Evolutionary conservation across 2,113 vertebrate species (phyloP).

Genomic region (Monopterus albus): DNA sequence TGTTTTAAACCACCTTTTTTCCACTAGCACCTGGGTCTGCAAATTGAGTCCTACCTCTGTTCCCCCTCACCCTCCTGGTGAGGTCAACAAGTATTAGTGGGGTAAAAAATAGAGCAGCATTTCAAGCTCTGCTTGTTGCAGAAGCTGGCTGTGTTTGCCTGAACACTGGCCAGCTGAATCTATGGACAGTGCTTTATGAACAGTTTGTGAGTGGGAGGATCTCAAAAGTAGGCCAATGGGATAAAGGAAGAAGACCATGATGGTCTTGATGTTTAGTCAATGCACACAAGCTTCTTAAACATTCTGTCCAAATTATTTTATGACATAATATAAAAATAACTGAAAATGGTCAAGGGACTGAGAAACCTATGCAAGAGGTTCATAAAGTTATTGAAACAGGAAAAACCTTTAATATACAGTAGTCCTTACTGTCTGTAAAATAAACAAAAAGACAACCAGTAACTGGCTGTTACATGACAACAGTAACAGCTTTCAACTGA

Average conservation of each 20-base stretch:
- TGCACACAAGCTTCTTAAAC: constrained; percentile 22
- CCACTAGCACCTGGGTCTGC: too few relatives aligned
- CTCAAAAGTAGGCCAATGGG: constrained; percentile 70
- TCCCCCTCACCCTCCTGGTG: too few relatives aligned
- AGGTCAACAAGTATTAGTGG: constrained; percentile 11
- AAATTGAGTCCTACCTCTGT: too few relatives aligned
- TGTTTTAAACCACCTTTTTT: too few relatives aligned
- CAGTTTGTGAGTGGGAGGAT: constrained; percentile 79
- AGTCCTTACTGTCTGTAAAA: background rate
- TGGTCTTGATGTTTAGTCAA: constrained; percentile 33
- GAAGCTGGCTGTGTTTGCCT: constrained; percentile 44
- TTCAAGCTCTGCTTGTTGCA: constrained; percentile 35
- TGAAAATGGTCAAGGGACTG: background rate
- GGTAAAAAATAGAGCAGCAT: constrained; percentile 33
- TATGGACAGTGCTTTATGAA: constrained; percentile 56
- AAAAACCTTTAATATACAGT: background rate
- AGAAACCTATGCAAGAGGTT: background rate
- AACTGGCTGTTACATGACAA: background rate
- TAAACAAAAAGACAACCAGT: background rate
- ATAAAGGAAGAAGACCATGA: constrained; percentile 46
- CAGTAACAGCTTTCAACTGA: background rate
- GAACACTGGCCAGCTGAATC: constrained; percentile 58
- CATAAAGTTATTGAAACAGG: background rate
- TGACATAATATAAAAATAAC: background rate
- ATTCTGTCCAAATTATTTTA: background rate